Conservation (phyloP, 2,113 vertebrate genomes). For the Lichenostomus cassidix region DNA sequence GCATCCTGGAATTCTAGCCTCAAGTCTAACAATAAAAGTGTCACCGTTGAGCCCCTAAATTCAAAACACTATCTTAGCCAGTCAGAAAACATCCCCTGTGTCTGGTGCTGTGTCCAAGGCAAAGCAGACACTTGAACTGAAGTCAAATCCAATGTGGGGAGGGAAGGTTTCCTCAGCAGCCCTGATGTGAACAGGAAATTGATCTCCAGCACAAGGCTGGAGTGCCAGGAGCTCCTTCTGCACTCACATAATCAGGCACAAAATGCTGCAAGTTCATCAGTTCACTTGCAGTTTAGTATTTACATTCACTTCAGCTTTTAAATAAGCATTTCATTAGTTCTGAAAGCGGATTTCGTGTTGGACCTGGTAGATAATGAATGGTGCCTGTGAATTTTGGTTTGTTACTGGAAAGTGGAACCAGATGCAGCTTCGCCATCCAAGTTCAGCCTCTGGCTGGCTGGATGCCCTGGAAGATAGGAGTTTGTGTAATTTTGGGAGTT, state of each 20-base stretch:
- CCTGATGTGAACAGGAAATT: slow-evolving; percentile 58
- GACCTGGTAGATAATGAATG: not conserved
- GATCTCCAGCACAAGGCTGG: not conserved
- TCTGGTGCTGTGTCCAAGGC: not conserved
- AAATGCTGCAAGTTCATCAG: not conserved
- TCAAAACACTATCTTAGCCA: not conserved
- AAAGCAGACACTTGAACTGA: not conserved
- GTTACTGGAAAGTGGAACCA: slow-evolving; percentile 40
- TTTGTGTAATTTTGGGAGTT: not conserved
- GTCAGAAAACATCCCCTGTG: not conserved
- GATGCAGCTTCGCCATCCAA: not conserved
- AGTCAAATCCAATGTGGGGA: not conserved
- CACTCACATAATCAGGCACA: not conserved
- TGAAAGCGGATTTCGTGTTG: not conserved
- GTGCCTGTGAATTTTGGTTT: not conserved
- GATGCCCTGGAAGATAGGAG: not conserved
- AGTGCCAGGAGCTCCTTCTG: slow-evolving; percentile 35
- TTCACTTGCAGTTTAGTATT: not conserved
- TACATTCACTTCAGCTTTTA: not conserved
- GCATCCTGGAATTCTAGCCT: not conserved
- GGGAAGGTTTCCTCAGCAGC: slow-evolving; percentile 13
- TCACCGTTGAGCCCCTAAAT: not conserved
- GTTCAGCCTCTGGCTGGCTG: not conserved
- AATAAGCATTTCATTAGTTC: slow-evolving; percentile 38
- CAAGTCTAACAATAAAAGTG: not conserved